Evolutionary conservation across 2,113 vertebrate species (phyloP).

Genomic region (Trachemys scripta): DNA sequence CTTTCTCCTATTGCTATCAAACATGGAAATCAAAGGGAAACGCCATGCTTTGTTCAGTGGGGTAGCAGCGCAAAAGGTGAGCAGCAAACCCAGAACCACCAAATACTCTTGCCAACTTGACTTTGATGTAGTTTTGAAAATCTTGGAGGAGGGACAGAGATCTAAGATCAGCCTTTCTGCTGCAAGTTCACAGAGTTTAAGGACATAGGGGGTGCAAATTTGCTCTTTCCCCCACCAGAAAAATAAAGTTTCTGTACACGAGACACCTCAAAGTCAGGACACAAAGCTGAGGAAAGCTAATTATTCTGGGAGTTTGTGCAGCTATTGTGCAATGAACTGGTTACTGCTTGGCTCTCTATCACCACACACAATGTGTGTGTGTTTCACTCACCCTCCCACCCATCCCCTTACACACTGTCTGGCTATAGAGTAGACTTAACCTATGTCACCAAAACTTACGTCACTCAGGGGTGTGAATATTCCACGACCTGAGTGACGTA

Average conservation of each 20-base stretch:
- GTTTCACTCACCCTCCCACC: neutral
- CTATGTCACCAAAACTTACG: no score
- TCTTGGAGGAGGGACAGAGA: constrained; percentile 60
- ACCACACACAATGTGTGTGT: no score
- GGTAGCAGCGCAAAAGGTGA: constrained; percentile 58
- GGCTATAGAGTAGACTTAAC: no score
- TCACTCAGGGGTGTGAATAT: no score
- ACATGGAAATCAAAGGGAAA: constrained; percentile 59
- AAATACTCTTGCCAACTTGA: constrained; percentile 22
- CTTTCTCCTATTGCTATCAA: constrained; percentile 50
- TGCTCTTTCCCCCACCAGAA: neutral
- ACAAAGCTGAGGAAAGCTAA: neutral
- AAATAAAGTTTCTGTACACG: neutral
- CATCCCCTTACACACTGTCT: neutral
- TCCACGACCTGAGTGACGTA: no score
- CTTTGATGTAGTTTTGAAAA: constrained; percentile 69
- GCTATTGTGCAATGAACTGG: neutral
- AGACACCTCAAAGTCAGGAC: neutral
- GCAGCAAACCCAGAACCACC: constrained; percentile 22
- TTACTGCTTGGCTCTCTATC: neutral
- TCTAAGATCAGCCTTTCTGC: constrained; percentile 36
- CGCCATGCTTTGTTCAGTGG: constrained; percentile 35
- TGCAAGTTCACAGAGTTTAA: constrained; percentile 43
- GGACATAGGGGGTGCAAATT: neutral
- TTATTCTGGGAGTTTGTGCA: neutral